phyloP scores from a whole-genome alignment of 2,113 vertebrate species.

The Elephas maximus region DNA sequence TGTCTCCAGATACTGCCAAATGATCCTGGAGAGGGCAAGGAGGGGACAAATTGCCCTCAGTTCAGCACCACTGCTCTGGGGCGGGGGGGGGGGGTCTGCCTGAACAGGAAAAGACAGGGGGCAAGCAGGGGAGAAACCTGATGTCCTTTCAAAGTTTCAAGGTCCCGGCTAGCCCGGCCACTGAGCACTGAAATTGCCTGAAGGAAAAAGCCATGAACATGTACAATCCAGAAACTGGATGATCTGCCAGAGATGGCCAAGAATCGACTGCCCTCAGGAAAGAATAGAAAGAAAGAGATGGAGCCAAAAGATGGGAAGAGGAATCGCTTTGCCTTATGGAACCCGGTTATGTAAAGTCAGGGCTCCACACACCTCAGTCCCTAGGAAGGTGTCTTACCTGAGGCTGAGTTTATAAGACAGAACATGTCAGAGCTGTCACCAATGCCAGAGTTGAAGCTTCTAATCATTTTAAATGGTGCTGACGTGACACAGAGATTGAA shows the following conservation, averaged over 20 bases:
- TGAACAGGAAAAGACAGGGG: neutral
- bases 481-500: conserved; percentile 29
- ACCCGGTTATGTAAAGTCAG: neutral
- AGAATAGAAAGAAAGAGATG: neutral
- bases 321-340: neutral
- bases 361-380: neutral
- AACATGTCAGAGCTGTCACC: conserved; percentile 18
- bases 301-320: neutral
- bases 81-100: neutral
- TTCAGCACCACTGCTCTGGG: neutral
- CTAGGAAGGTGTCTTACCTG: neutral
- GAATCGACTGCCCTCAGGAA: neutral
- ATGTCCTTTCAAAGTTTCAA: neutral
- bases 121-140: neutral
- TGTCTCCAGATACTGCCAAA: neutral
- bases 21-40: neutral
- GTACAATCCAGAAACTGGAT: neutral
- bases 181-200: neutral
- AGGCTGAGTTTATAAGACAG: conserved; percentile 1
- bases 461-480: neutral
- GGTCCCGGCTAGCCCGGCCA: neutral
- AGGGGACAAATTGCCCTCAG: neutral
- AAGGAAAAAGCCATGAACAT: neutral
- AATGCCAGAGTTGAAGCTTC: neutral
- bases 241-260: neutral